Evolutionary conservation across 1,140 invertebrate species (phyloP), one percentile per base, ranked within the genome.

Genomic region (Xylocopa sonorina): DNA sequence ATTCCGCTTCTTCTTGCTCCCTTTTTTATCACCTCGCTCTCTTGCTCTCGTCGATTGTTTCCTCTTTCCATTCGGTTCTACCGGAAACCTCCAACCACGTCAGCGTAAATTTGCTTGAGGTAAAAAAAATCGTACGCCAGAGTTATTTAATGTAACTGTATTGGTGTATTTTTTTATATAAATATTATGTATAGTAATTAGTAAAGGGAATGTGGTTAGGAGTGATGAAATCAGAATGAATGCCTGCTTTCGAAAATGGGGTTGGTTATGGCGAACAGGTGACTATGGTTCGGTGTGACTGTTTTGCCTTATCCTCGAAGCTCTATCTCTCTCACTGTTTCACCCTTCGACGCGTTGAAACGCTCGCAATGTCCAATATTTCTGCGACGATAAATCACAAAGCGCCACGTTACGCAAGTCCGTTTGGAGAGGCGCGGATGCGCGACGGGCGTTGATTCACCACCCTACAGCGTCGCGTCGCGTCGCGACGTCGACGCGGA

Each of bases 381-480:
- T 78, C 68, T 62, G 57, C 67, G 68, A 78, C 76, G 55, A 78
- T 78, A 78, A 63, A 63, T 78, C 76, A 63, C 58, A 78, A 78
- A 73, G 69, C 76, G n/a, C 21, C 14, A 10, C 46, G 57, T 73
- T 63, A 63, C 76, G 43, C 18, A 18, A 38, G 5, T 21, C n/a
- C 10, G 58, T 18, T 29, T 2, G 16, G 55, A 24, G n/a, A 10
- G 64, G n/a, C n/a, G 43, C 4, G n/a, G 32, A 38, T 27, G 57
- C 32, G 24, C 43, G 53, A 50, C 18, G 6, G 29, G 64, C 66
- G 57, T 77, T 69, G 64, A 77, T 41, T 58, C 27, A 10, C 43
- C 18, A 10, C 69, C 18, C 57, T 34, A 12, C 16, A 38, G 27
- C 4, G 53, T 4, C 27, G 34, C 10, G 38, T 27, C 51, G 34